These are phyloP conservation scores for Hyposoter dolosus DNA, from an alignment of 2,888 invertebrate species.

Conservation along the genomic window DNA sequence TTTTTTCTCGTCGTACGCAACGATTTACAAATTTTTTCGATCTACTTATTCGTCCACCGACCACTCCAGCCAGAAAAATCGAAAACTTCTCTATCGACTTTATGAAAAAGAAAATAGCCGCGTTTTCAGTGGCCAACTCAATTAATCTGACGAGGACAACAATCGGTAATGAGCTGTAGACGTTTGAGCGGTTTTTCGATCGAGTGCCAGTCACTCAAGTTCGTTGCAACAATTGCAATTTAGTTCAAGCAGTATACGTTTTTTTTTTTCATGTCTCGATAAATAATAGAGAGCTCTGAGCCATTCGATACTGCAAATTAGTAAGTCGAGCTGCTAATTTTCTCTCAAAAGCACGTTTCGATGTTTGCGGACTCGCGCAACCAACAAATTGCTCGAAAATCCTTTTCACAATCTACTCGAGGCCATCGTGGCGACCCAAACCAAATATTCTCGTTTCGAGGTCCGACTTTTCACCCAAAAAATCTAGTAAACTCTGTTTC, in stretches of 20 bases:
- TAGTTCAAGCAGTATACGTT: constrained; percentile 25
- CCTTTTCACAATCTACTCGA: not conserved
- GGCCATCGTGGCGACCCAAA: not conserved
- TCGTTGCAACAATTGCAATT: constrained; percentile 65
- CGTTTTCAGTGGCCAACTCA: not conserved
- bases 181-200: constrained; percentile 66
- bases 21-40: not conserved
- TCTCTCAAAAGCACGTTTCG: not conserved
- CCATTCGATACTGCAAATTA: constrained; percentile 26
- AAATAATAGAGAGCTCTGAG: constrained; percentile 42
- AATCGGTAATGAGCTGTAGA: constrained; percentile 40
- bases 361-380: not conserved
- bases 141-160: not conserved
- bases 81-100: not conserved
- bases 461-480: not conserved
- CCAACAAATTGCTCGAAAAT: not conserved
- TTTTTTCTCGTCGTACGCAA: constrained; percentile 19
- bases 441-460: not conserved
- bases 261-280: not conserved
- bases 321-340: not conserved
- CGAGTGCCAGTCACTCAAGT: constrained; percentile 61
- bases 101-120: not conserved
- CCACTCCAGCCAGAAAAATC: not conserved
- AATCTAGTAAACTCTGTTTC: not conserved
- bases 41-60: not conserved